These are phyloP conservation scores for Pseudomugil gertrudae DNA, from an alignment of 2,797 vertebrate genomes.

Conservation along the genomic window DNA sequence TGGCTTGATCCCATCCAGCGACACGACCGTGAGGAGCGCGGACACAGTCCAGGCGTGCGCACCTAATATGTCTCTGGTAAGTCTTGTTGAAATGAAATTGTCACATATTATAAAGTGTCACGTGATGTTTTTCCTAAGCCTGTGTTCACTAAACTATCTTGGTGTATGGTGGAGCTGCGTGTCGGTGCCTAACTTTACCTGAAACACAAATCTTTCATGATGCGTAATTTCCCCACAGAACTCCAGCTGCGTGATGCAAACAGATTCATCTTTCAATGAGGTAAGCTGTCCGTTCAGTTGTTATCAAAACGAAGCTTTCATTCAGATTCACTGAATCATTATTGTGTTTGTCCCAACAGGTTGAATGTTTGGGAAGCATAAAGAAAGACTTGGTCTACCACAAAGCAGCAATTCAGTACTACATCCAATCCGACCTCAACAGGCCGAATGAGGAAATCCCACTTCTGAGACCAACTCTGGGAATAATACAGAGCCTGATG, in stretches of 20 bases:
- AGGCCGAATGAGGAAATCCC: background rate
- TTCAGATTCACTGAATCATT: background rate
- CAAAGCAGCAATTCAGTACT: conserved; percentile 54
- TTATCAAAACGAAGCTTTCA: background rate
- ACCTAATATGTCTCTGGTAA: conserved; percentile 57
- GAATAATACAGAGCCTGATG: conserved; percentile 44
- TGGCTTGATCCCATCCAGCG: conserved; percentile 59
- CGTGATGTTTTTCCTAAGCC: no score
- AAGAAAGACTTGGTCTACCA: conserved; percentile 83
- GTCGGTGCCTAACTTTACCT: no score
- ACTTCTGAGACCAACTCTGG: conserved; percentile 42
- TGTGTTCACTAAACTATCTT: no score
- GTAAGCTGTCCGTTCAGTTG: conserved; percentile 64
- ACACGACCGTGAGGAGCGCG: conserved; percentile 68
- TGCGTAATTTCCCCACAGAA: conserved; percentile 67
- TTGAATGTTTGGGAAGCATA: conserved; percentile 85
- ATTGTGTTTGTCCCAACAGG: conserved; percentile 67
- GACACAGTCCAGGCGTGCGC: conserved; percentile 82
- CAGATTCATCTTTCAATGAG: conserved; percentile 72
- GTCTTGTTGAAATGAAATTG: background rate
- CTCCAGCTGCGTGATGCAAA: conserved; percentile 70
- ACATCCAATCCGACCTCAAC: conserved; percentile 26
- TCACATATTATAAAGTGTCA: background rate
- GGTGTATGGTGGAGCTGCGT: no score
- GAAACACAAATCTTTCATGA: background rate